These are phyloP conservation scores for Teinopalpus imperialis DNA, from an alignment of 2,888 invertebrate species.

Conservation along the genomic window DNA sequence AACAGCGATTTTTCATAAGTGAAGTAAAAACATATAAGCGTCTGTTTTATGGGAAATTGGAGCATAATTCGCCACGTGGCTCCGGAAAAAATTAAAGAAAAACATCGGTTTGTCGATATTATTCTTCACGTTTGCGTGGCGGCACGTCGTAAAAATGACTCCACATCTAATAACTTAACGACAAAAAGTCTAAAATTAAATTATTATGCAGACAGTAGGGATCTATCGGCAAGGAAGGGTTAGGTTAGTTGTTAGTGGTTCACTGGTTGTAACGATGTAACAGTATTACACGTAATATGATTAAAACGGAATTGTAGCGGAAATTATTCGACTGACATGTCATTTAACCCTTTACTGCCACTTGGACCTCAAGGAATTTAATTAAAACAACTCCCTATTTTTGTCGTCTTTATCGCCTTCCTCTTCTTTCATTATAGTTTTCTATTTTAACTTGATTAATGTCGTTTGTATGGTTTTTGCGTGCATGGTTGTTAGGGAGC, in stretches of 20 bases:
- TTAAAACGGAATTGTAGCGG: constrained; percentile 61
- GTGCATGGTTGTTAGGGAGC: too few relatives aligned
- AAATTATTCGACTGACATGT: constrained; percentile 65
- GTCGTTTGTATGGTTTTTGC: too few relatives aligned
- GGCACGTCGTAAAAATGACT: too few relatives aligned
- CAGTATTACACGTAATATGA: constrained; percentile 63
- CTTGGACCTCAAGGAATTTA: constrained; percentile 28
- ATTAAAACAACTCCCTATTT: constrained; percentile 10
- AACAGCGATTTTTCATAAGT: too few relatives aligned
- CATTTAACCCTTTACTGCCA: constrained; percentile 55
- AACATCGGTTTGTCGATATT: too few relatives aligned
- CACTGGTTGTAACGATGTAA: constrained; percentile 50
- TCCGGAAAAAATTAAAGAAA: too few relatives aligned
- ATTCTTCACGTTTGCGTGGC: too few relatives aligned
- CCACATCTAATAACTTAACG: constrained; percentile 43
- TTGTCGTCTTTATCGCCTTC: neutral
- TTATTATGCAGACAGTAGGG: constrained; percentile 40
- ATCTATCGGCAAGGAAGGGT: constrained; percentile 63
- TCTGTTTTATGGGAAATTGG: too few relatives aligned
- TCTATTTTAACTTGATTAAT: too few relatives aligned
- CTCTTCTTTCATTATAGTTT: too few relatives aligned
- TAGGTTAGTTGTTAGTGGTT: constrained; percentile 53
- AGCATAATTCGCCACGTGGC: too few relatives aligned
- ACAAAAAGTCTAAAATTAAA: constrained; percentile 47
- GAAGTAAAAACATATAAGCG: too few relatives aligned